Evolutionary conservation across 2,797 vertebrate genomes (phyloP).

Genomic region (Macropodus opercularis): DNA sequence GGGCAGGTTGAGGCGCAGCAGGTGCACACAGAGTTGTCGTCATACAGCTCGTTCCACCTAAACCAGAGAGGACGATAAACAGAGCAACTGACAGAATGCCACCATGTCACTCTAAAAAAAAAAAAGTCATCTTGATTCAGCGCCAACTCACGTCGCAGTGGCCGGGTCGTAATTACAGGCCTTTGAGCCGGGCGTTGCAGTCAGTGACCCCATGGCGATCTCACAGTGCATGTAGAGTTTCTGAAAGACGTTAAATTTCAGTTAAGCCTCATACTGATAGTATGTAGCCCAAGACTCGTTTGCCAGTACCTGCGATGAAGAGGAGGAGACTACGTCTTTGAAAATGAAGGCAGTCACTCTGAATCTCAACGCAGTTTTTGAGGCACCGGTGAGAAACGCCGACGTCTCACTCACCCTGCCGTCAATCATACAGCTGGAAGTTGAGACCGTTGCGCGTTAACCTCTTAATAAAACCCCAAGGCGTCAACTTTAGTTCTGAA

Average conservation of each 20-base stretch:
- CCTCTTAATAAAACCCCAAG: accelerated
- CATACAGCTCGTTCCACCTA: constrained; percentile 79
- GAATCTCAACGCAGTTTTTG: constrained; percentile 56
- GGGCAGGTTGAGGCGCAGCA: constrained; percentile 71
- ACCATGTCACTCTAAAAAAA: neutral
- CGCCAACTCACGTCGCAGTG: constrained; percentile 56
- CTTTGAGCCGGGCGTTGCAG: constrained; percentile 55
- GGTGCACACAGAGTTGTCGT: constrained; percentile 47
- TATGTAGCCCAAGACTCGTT: no score
- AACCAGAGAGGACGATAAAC: neutral
- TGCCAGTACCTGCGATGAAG: constrained; percentile 46
- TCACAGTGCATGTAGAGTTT: constrained; percentile 77
- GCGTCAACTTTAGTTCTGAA: neutral
- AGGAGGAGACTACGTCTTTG: neutral
- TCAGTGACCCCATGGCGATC: constrained; percentile 27
- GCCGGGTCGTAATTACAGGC: constrained; percentile 66
- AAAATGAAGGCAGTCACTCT: constrained; percentile 66
- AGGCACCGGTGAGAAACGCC: constrained; percentile 47
- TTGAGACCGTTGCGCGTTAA: neutral
- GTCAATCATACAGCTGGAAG: constrained; percentile 78
- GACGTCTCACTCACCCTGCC: constrained; percentile 43
- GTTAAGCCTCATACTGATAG: neutral
- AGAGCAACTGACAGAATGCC: neutral
- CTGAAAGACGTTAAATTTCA: constrained; percentile 39
- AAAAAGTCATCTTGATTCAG: neutral